Evolutionary conservation across 2,888 invertebrate genomes (phyloP), one percentile per base, ranked within the genome.

Genomic region (Meghimatium bilineatum): DNA sequence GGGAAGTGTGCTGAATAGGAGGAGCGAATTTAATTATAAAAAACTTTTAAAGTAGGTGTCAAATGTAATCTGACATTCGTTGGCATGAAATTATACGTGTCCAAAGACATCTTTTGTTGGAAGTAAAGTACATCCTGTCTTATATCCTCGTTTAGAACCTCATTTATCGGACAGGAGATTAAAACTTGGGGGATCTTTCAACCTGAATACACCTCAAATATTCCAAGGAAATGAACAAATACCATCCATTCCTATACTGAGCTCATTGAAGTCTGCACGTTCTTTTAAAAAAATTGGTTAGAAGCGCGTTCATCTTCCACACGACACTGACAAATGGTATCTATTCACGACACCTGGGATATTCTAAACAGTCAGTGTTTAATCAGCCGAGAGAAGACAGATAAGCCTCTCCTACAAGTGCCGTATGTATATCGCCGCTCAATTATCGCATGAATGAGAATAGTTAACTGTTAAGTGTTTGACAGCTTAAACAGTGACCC

Each of bases 331-430:
- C 36, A 75, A 75, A 75, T 32, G 49, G 29, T 52, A 17, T 52
- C 49, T 52, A 75, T 75, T 75, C 74, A 75, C 8, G 49, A 32
- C 74, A 75, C 74, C 44, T 75, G 74, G 60, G 26, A 26, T 2
- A 12, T 5, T 29, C 60, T 32, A 60, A 76, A 36, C 14, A 56
- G 5, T 2, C 12, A 52, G 60, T 76, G 60, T 56, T 56, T 60
- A 76, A 60, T 32, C 60, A 32, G 76, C 23, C 60, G 56, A 36
- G 56, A 49, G 12, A 36, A 3, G 76, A 34, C 26, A 52, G 74
- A 74, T 49, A 52, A 74, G 52, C 29, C 29, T 52, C 26, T 26
- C 26, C 5, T 23, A 1, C 71, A 26, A 8, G 38, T 36, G 71
- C 10, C 12, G 36, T 26, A 38, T 32, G 66, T 66, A 29, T 32